Evolutionary conservation across 2,797 vertebrate genomes (phyloP), one percentile per base, ranked within the genome.

Genomic region (Thunnus albacares): DNA sequence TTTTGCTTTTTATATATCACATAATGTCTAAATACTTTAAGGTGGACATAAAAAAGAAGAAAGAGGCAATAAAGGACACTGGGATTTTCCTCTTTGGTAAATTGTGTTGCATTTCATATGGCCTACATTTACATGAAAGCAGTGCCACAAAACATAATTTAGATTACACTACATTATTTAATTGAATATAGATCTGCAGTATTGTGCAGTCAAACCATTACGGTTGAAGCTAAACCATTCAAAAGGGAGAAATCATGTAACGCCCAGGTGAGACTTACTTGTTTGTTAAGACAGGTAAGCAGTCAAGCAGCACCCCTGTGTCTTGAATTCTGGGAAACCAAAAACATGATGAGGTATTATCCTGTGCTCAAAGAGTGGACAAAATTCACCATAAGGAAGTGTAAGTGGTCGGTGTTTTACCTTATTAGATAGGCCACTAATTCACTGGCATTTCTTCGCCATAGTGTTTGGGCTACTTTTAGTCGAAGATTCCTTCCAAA

Each of bases 401-500:
- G 8, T 35, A 6, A 33, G 15, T 2, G 2, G 9, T 53, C 41
- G 65, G 17, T 17, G 1, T 49, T 77, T 86, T 96, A 99, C 98
- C 98, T 97, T 87, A 97, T 93, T 86, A 99, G 94, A 91, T 99
- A 99, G 83, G 97, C 97, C 93, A 99, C 97, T 66, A 99, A 94
- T 92, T 99, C 98, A 92, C 95, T 96, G 89, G 97, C 96, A 84
- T 97, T 98, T 94, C 95, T 97, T 92, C 95, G 96, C 97, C 98
- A 99, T 74, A 99, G 96, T 17, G 98, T 99, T 93, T 98, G 96
- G 87, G 98, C 98, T 86, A 99, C 98, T 57, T 98, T 98, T 79
- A 99, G 91, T 84, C 97, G 95, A 75, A 99, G 96, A 90, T 97
- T 98, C 90, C 98, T 97, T 94, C 97, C 98, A 91, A 99, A 99